A percentile compares a stretch with the other conserved stretches of the same genome.
Evolutionary conservation across 1,140 invertebrate genomes (phyloP).

Genomic region (Nymphalis io): DNA sequence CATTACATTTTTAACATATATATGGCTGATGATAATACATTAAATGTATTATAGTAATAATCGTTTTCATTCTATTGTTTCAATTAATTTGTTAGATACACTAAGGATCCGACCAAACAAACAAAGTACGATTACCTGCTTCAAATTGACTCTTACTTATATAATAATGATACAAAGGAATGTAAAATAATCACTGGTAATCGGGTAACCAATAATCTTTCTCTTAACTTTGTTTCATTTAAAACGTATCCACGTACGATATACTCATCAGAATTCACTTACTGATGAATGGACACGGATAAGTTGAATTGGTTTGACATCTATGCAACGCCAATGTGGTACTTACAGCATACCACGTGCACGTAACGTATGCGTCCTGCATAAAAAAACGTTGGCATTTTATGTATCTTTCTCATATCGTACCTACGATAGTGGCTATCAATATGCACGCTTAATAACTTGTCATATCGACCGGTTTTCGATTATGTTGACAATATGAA

Average conservation of each 20-base stretch:
- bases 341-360: not conserved
- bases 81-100: no score
- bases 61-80: no score
- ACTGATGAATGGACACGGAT: conserved; percentile 1
- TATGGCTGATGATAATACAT: no score
- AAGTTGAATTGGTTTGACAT: conserved; percentile 6
- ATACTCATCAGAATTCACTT: conserved; percentile 5
- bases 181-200: no score
- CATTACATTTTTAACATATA: no score
- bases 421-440: not conserved
- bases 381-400: not conserved
- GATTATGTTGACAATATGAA: not conserved
- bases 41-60: no score
- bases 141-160: no score
- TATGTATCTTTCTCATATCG: not conserved
- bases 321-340: not conserved
- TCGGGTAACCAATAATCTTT: no score
- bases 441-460: conserved; percentile 2
- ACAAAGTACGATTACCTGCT: no score
- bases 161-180: no score
- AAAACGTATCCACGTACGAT: conserved; percentile 1
- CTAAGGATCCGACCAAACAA: no score
- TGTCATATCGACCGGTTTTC: not conserved
- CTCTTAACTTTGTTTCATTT: not conserved
- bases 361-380: conserved; percentile 1